Base-by-base conservation (phyloP, 2,888 invertebrate species). In the Pyrgus malvae region DNA sequence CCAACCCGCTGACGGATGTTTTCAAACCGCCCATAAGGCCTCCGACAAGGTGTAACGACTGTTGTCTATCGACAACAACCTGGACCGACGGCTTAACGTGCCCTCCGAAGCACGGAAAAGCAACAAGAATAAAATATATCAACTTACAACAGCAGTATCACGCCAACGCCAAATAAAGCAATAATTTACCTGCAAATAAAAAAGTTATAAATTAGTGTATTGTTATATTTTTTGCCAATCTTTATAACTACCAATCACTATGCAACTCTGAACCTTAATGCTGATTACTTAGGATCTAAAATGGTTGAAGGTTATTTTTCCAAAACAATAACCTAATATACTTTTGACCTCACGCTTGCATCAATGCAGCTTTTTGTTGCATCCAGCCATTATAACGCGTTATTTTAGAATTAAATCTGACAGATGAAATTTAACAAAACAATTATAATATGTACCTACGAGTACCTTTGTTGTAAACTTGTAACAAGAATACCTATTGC, bases 201-300 rank as follows among this genome's bases (percentile, higher is more conserved):
- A 12, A 11, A 11, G n/a, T 40, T 21, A 45, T 16, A 33, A 41
- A 23, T 33, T 40, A 25, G 19, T 14, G 49, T 25, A 50, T 41
- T 45, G 21, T 38, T 38, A 11, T 29, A 45, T 45, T 53, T 53
- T 45, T 53, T 53, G 29, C 81, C 81, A 76, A 65, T 80, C 81
- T 78, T 75, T 8, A 1, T 0, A 17, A 14, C 14, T 5, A 37
- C 9, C 16, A 3, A n/a, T n/a, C n/a, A n/a, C n/a, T n/a, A 7
- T 21, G 41, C 31, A 11, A 16, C 23, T 23, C 17, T 31, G 8
- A 49, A 33, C 23, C 40, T 29, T 19, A 27, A 23, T 9, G n/a
- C 17, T 8, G 5, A 0, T 2, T 9, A 7, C n/a, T 16, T 1
- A 33, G 4, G 33, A 8, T 3, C 1, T 33, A 14, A 33, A 33